Percentiles rank a stretch among this genome's conserved stretches.
phyloP scores from a whole-genome alignment of 1,140 invertebrate genomes.

The Diuraphis noxia region DNA sequence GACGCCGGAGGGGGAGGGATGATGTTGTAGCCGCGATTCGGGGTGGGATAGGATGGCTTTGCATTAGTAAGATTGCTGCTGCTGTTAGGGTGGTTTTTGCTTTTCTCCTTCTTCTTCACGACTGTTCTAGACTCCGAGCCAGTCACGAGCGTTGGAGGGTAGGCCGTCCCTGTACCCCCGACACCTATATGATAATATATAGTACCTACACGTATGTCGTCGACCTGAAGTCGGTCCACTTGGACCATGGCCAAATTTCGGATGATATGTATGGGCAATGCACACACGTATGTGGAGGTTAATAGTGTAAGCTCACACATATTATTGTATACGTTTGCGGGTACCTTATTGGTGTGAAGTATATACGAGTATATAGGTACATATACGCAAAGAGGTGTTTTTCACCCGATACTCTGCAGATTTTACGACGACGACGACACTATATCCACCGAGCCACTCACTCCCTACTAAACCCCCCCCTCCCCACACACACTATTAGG shows the following conservation, averaged over 20 bases:
- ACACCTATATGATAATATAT: not conserved
- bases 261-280: not conserved
- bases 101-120: not conserved
- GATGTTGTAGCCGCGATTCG: not conserved
- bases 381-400: slow-evolving; percentile 13
- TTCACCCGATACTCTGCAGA: not conserved
- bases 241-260: slow-evolving; percentile 3
- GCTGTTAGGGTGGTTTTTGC: not conserved
- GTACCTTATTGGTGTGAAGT: not conserved
- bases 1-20: too few species aligned
- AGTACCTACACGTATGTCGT: not conserved
- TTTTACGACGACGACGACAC: not conserved
- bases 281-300: not conserved
- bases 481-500: not conserved
- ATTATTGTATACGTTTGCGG: not conserved
- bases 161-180: not conserved
- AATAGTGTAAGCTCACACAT: not conserved
- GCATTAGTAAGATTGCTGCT: slow-evolving; percentile 35
- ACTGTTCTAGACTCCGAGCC: not conserved
- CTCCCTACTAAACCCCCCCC: not conserved
- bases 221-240: not conserved
- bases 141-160: not conserved
- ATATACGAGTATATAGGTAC: not conserved
- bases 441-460: not conserved
- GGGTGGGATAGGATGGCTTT: not conserved